phyloP scores from a whole-genome alignment of 2,888 invertebrate species.

The Petrophora chlorosata region DNA sequence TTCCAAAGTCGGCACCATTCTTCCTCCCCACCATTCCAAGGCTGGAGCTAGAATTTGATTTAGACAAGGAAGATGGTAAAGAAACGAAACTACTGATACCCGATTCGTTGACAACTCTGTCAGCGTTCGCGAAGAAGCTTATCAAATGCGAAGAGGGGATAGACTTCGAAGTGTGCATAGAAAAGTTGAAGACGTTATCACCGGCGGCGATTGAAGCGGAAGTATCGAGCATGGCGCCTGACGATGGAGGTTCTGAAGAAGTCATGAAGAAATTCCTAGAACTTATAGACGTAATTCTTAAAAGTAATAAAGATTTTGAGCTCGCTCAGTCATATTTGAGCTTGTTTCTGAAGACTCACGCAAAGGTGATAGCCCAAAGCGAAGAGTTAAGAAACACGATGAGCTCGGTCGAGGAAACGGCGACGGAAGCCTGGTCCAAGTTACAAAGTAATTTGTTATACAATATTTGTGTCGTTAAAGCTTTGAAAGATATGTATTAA shows the following conservation, averaged over 20 bases:
- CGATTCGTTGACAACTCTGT: constrained; percentile 85
- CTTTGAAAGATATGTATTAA: constrained; percentile 86
- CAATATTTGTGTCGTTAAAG: constrained; percentile 89
- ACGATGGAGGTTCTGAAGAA: constrained; percentile 87
- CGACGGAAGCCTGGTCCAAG: constrained; percentile 85
- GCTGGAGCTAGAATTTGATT: constrained; percentile 91
- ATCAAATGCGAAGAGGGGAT: constrained; percentile 72
- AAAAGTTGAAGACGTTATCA: constrained; percentile 86
- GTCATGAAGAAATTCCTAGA: constrained; percentile 91
- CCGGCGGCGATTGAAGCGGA: constrained; percentile 95
- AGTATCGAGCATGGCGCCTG: constrained; percentile 90
- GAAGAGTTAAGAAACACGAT: constrained; percentile 82
- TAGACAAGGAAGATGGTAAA: constrained; percentile 74
- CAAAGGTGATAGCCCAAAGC: constrained; percentile 82
- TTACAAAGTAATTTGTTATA: constrained; percentile 88
- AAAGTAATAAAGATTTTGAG: constrained; percentile 93
- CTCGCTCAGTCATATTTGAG: constrained; percentile 94
- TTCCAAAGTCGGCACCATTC: constrained; percentile 96
- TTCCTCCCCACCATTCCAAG: constrained; percentile 96
- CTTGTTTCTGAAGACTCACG: constrained; percentile 93
- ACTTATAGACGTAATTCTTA: constrained; percentile 88
- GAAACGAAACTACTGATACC: constrained; percentile 82
- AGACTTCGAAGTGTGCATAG: constrained; percentile 84
- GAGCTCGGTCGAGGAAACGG: constrained; percentile 82
- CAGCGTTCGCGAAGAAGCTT: constrained; percentile 87